Evolutionary conservation across 2,113 vertebrate species (phyloP), one percentile per base, ranked within the genome.

Genomic region (Plotosus lineatus): DNA sequence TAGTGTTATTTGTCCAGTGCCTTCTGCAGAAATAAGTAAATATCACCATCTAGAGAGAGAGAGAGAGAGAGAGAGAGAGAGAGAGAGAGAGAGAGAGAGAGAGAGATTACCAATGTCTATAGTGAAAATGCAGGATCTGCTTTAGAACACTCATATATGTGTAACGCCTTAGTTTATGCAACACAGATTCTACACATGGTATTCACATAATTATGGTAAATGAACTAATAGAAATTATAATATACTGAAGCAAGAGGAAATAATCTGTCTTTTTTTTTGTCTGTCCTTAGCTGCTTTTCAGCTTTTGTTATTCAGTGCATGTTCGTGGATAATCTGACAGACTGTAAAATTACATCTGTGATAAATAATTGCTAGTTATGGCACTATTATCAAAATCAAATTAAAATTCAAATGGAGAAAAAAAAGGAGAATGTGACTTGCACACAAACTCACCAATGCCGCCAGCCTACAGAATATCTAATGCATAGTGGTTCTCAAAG

Each of bases 351-450:
- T 84, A 80, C 68, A 84, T 82, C 48, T 82, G 80, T 82, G 48
- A 73, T 84, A 82, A 82, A 77, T 84, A 84, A 82, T 82, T 82
- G 80, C 80, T 82, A 61, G 72, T 56, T 84, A 85, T 82, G 74
- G 53, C 23, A 40, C 28, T 75, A 46, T 80, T 84, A 84, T 82
- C 80, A 85, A 85, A 81, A 71, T 78, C 77, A 77, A 75, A 77
- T 85, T 77, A 72, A 82, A 79, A 87, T 78, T 82, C 51, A 80
- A 75, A 78, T 72, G 46, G 46, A 40, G 19, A 69, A 48, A 76
- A 74, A 71, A 48, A 60, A 21, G 38, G 11, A 5, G 68, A 72
- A 71, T 44, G 80, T 79, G 63, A 66, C 28, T 58, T 8, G 42
- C 77, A 82, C 66, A 76, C 33, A 42, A 38, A 69, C 71, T 11